Evolutionary conservation across 2,797 vertebrate species (phyloP), one percentile per base, ranked within the genome.

Genomic region (Danio choprae): DNA sequence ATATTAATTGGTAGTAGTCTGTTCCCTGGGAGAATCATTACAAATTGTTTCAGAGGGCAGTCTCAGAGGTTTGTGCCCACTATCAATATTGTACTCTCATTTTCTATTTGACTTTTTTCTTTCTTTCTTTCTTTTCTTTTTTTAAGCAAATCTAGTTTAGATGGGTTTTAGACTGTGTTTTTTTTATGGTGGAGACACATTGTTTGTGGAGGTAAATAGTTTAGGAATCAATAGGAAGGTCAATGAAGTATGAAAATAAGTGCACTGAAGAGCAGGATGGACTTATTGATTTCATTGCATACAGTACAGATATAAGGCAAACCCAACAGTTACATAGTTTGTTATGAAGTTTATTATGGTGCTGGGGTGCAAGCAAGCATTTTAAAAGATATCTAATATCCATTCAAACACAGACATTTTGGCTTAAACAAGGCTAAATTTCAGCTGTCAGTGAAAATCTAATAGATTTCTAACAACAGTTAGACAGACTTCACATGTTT

Each of bases 241-340:
- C 62, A 84, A 62, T 46, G 72, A 69, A 73, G 76, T 74, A 55
- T 8, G 73, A 71, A 82, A 59, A 82, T 59, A 70, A 84, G 69
- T 63, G 18, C 74, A 64, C 68, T 40, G 51, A 64, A 62, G 22
- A 72, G 41, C 13, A 51, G 44, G 58, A 78, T 55, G 69, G 53
- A 53, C 53, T 62, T 38, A 77, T 55, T 55, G 63, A 77, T 81
- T 85, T 81, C 36, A 85, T 83, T 76, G 55, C 79, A 75, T 59
- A 56, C 10, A 10, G 15, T 65, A 63, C 40, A 72, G 16, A 60
- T 48, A 53, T 62, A 72, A 70, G 76, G 40, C 29, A 50, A n/a
- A 60, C 58, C 53, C 53, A 74, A 60, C 36, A 55, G 43, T 70
- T 71, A 41, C 41, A 38, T 67, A 20, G 64, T 56, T 60, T 68